Conservation (phyloP, 2,888 invertebrate species). For the Andrena bucephala region DNA sequence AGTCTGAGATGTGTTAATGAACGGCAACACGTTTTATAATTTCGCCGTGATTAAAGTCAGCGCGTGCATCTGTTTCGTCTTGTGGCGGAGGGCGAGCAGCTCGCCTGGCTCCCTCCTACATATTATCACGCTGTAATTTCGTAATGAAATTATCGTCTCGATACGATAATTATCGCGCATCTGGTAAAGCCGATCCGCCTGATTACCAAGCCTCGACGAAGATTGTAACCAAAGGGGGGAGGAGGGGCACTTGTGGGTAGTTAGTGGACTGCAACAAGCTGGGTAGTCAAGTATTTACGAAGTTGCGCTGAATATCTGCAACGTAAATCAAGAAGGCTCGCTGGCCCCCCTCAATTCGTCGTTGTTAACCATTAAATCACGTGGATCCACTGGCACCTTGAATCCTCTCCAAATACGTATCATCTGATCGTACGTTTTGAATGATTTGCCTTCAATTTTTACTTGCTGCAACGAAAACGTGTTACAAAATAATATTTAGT, state of each 20-base stretch:
- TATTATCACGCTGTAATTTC: slow-evolving; percentile 52
- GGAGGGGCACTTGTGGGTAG: slow-evolving; percentile 51
- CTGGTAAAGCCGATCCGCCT: slow-evolving; percentile 60
- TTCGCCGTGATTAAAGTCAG: slow-evolving; percentile 31
- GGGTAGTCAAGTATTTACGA: slow-evolving; percentile 39
- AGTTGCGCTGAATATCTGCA: slow-evolving; percentile 7
- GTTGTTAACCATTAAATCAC: slow-evolving; percentile 8
- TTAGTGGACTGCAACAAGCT: slow-evolving; percentile 31
- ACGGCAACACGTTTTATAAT: slow-evolving; percentile 22
- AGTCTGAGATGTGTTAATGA: slow-evolving; percentile 13
- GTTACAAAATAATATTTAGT: too few relatives aligned
- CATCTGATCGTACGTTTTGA: too few relatives aligned
- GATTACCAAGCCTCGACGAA: slow-evolving; percentile 52
- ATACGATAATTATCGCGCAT: slow-evolving; percentile 69
- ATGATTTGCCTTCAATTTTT: too few relatives aligned
- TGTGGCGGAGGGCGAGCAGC: not conserved
- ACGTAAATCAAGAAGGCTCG: slow-evolving; percentile 23
- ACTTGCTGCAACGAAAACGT: too few relatives aligned
- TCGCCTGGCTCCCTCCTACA: slow-evolving; percentile 7
- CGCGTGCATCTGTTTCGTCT: slow-evolving; percentile 25
- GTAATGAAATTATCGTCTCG: slow-evolving; percentile 68
- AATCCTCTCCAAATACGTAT: not conserved
- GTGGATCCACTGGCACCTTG: not conserved
- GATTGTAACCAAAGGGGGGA: slow-evolving; percentile 40
- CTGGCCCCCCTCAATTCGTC: slow-evolving; percentile 19